Conservation (phyloP, 1,140 invertebrate genomes). For the Panulirus ornatus region DNA sequence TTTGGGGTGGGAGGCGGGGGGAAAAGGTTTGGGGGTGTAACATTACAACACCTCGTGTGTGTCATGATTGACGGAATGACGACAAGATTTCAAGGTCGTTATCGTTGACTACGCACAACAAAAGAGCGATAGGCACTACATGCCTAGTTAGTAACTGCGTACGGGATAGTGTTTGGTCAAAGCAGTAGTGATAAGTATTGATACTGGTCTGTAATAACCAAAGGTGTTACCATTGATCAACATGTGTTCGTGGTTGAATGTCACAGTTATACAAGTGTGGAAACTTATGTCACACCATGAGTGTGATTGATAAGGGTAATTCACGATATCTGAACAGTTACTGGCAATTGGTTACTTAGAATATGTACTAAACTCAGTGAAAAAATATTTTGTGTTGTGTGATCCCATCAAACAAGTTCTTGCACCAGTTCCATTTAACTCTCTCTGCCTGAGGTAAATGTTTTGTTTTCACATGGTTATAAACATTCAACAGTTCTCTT, state of each 20-base stretch:
- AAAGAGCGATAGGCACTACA: no score
- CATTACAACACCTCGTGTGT: constrained; percentile 31
- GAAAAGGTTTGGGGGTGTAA: background rate
- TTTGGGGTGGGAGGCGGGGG: background rate
- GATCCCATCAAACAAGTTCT: background rate
- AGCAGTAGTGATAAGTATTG: background rate
- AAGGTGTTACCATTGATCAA: background rate
- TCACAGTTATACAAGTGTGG: no score
- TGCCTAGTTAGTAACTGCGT: background rate
- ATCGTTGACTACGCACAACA: background rate
- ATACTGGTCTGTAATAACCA: background rate
- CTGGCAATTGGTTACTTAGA: no score
- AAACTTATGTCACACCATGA: no score
- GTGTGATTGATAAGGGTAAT: no score
- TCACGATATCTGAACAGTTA: no score
- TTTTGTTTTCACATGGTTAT: background rate
- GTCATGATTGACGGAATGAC: background rate
- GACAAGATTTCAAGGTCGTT: constrained; percentile 29
- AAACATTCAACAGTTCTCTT: background rate
- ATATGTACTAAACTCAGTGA: background rate
- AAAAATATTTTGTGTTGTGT: background rate
- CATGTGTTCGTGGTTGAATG: no score
- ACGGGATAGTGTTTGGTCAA: background rate
- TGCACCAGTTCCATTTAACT: no score
- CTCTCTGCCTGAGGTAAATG: background rate